Percentiles rank a stretch among this genome's conserved stretches.
Conservation (phyloP, 2,888 invertebrate species). For the Nomada lathburiana region DNA sequence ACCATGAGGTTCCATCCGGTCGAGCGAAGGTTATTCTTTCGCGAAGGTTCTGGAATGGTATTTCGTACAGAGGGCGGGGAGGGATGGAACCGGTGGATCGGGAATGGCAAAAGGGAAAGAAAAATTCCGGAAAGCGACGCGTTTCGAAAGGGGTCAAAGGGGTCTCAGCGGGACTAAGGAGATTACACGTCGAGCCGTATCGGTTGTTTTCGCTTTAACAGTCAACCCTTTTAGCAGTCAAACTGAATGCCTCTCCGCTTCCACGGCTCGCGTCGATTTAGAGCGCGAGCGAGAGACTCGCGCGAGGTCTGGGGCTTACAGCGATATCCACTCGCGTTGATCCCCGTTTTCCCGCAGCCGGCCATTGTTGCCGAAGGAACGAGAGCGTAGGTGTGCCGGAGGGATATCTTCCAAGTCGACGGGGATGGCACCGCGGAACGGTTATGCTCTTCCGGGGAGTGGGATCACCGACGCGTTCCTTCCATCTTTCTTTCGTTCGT, state of each 20-base stretch:
- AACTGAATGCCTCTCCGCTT: slow-evolving; percentile 57
- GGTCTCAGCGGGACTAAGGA: slow-evolving; percentile 58
- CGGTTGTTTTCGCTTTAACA: slow-evolving; percentile 65
- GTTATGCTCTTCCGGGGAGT: slow-evolving; percentile 56
- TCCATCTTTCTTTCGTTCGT: neutral
- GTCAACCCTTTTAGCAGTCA: slow-evolving; percentile 72
- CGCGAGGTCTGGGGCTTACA: slow-evolving; percentile 61
- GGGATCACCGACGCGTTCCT: slow-evolving; percentile 39
- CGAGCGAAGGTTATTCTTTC: neutral
- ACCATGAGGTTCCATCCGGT: neutral
- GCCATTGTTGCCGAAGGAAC: slow-evolving; percentile 63
- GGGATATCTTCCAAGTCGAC: slow-evolving; percentile 32
- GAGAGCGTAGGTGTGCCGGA: slow-evolving; percentile 42
- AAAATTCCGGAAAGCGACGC: slow-evolving; percentile 61
- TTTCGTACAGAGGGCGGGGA: slow-evolving; percentile 2
- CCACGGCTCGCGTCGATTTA: slow-evolving; percentile 52
- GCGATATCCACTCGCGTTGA: slow-evolving; percentile 73
- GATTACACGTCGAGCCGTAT: slow-evolving; percentile 58
- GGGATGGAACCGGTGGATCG: neutral
- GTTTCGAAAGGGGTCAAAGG: slow-evolving; percentile 45
- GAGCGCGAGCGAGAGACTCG: slow-evolving; percentile 37
- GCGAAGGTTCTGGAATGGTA: slow-evolving; percentile 4
- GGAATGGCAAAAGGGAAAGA: slow-evolving; percentile 9
- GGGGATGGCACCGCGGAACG: slow-evolving; percentile 52
- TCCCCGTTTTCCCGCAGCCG: slow-evolving; percentile 62